These are phyloP conservation scores for Andrena flavipes DNA, from an alignment of 2,888 invertebrate species.

Conservation along the genomic window DNA sequence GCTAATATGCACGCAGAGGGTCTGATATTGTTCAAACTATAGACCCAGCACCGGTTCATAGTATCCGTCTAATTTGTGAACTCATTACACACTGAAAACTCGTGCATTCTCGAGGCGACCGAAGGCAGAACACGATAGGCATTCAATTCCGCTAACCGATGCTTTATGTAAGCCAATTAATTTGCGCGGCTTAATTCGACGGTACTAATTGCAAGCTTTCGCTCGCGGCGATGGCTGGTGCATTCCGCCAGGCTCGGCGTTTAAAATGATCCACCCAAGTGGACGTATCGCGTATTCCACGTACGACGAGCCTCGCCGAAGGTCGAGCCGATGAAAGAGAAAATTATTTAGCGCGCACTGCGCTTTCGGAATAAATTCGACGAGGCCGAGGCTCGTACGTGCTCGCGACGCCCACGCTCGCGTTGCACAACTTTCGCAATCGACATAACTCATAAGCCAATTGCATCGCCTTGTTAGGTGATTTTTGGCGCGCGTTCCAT, in stretches of 20 bases:
- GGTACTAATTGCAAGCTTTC: conserved; percentile 37
- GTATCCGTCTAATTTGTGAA: no score
- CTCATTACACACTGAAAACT: background rate
- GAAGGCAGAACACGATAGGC: background rate
- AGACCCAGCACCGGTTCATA: no score
- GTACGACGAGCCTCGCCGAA: background rate
- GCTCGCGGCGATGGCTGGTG: conserved; percentile 9
- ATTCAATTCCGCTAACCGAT: conserved; percentile 28
- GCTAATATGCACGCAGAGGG: background rate
- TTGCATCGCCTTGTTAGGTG: conserved; percentile 3
- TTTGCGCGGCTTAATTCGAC: conserved; percentile 37
- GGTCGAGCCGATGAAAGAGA: conserved; percentile 11
- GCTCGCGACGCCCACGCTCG: background rate
- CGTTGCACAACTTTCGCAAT: background rate
- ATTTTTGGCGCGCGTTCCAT: background rate
- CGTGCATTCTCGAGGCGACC: background rate
- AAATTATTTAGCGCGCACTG: background rate
- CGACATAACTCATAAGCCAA: background rate
- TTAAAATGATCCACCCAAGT: background rate
- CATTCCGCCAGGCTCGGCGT: background rate
- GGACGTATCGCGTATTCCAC: conserved; percentile 1
- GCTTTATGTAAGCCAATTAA: conserved; percentile 48
- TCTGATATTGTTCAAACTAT: background rate
- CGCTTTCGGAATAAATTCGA: conserved; percentile 23
- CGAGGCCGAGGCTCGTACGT: background rate